A percentile compares a stretch with the other conserved stretches of the same genome.
These are phyloP conservation scores for Neogale vison DNA, from an alignment of 2,113 vertebrate species.

Conservation along the genomic window DNA sequence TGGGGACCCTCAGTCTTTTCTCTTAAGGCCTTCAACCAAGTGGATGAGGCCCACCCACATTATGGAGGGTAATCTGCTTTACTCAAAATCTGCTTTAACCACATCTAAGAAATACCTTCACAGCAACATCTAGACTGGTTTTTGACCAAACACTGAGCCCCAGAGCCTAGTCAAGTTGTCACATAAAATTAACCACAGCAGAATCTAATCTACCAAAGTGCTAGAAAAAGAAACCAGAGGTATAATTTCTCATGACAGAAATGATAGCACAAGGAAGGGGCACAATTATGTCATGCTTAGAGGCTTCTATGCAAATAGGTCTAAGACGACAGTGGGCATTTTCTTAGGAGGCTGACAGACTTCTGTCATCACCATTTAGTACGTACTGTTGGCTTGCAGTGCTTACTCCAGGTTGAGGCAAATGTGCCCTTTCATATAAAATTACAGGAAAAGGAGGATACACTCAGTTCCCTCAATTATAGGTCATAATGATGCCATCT, in stretches of 20 bases:
- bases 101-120: background rate
- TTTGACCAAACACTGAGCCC: background rate
- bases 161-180: background rate
- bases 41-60: background rate
- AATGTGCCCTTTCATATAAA: background rate
- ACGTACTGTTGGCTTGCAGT: background rate
- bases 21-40: background rate
- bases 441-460: background rate
- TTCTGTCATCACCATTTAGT: background rate
- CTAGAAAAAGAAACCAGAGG: background rate
- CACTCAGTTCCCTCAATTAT: background rate
- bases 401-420: background rate
- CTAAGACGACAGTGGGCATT: background rate
- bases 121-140: background rate
- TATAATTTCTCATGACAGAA: background rate
- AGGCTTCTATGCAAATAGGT: background rate
- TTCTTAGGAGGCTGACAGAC: background rate
- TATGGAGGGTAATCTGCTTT: background rate
- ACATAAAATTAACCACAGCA: background rate
- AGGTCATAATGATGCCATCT: background rate
- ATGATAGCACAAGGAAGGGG: background rate
- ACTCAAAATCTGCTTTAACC: background rate
- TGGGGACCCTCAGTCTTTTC: background rate
- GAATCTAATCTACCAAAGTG: background rate
- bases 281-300: background rate